Evolutionary conservation across 2,797 vertebrate genomes (phyloP), one percentile per base, ranked within the genome.

Genomic region (Diplodus puntazzo): DNA sequence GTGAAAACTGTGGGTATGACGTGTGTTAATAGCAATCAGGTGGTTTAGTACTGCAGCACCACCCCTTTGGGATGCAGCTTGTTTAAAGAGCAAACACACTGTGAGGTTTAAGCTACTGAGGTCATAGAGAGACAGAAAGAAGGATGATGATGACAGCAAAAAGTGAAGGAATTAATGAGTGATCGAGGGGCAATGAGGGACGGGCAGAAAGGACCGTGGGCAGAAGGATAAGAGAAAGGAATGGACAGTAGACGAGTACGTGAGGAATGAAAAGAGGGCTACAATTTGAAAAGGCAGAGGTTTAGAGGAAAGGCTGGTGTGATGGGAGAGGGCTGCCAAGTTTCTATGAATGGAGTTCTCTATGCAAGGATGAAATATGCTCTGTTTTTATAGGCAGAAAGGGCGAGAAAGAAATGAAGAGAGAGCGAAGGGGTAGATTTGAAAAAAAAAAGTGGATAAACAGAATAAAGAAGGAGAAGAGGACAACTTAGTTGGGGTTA

Each of bases 81-180:
- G 72, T 73, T 79, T 66, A 45, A 13, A 87, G 49, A 76, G 55
- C 49, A 79, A 83, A 83, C 67, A 67, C 39, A 53, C 49, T 11
- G 10, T 20, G 30, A 77, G 54, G 60, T 27, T n/a, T 18, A 3
- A 52, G 59, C 45, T 34, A 30, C 53, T 5, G 53, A 60, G 16
- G 52, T 23, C 55, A 43, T 1, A 11, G 16, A 30, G 48, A 69
- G 30, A 49, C n/a, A 34, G 43, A 30, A 11, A 53, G 42, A 48
- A 54, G 57, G 21, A 49, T 18, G 42, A 61, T 57, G 57, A 54
- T 69, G 54, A 39, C 25, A 16, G 59, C 11, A 30, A 30, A 54
- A 60, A 49, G 30, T 18, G 5, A 39, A 4, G 11, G 11, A 20
- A 42, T 60, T 18, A 58, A n/a, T 61, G 27, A 71, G 55, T 3